phyloP scores from a whole-genome alignment of 2,113 vertebrate genomes.

The Gasterosteus nipponicus region DNA sequence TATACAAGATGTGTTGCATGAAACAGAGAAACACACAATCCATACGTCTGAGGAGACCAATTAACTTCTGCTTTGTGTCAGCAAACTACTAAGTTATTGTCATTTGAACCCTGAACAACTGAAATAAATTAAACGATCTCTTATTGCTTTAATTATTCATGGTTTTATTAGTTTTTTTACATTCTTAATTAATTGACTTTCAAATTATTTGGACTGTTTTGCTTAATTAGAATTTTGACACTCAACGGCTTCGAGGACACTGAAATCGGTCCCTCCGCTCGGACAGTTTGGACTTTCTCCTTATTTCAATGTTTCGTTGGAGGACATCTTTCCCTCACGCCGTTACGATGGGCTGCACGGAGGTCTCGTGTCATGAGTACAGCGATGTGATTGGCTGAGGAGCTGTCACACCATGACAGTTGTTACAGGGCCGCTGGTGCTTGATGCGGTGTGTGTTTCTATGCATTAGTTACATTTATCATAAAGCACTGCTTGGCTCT shows the following conservation, averaged over 20 bases:
- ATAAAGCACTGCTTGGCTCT: slow-evolving; percentile 66
- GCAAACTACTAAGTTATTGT: background rate
- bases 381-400: slow-evolving; percentile 22
- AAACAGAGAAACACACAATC: slow-evolving; percentile 1
- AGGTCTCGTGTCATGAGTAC: slow-evolving; percentile 18
- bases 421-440: slow-evolving; percentile 50
- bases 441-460: slow-evolving; percentile 24
- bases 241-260: background rate
- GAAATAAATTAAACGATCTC: background rate
- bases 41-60: background rate
- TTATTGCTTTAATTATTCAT: slow-evolving; percentile 37
- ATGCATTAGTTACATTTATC: background rate
- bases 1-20: slow-evolving; percentile 15
- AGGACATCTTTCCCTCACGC: background rate
- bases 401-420: slow-evolving; percentile 10
- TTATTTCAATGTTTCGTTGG: background rate
- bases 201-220: background rate
- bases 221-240: background rate
- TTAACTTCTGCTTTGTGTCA: background rate
- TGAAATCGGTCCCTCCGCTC: background rate
- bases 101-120: background rate
- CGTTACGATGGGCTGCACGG: background rate
- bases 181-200: background rate
- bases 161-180: background rate
- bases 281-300: background rate